Conservation (phyloP, 2,113 vertebrate species). For the Scomber colias region DNA sequence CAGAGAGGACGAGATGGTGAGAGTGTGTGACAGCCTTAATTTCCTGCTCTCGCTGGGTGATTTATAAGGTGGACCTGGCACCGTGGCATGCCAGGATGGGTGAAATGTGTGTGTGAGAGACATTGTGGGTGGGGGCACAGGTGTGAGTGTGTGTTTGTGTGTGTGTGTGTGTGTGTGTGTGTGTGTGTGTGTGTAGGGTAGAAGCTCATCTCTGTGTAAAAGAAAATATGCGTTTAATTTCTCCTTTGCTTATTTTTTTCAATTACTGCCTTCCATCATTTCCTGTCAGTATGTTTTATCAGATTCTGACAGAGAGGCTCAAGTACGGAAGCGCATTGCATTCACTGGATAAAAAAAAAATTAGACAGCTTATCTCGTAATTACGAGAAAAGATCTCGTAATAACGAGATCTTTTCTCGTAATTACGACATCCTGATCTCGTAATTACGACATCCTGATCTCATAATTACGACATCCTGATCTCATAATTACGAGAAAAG, state of each 20-base stretch:
- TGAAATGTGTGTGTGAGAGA: conserved; percentile 15
- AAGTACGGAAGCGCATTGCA: too few relatives aligned
- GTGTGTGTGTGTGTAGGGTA: background rate
- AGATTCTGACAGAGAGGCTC: background rate
- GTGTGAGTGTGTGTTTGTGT: conserved; percentile 29
- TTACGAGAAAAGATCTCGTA: too few relatives aligned
- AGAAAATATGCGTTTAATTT: background rate
- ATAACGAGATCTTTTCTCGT: too few relatives aligned
- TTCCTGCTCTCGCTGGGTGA: conserved; percentile 73
- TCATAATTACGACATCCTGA: too few relatives aligned
- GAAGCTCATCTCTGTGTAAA: background rate
- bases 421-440: too few relatives aligned
- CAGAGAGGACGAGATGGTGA: conserved; percentile 26
- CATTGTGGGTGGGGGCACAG: conserved; percentile 17
- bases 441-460: too few relatives aligned
- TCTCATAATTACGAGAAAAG: too few relatives aligned
- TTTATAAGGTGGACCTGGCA: conserved; percentile 65
- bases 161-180: conserved; percentile 20
- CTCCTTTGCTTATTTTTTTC: background rate
- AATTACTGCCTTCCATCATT: background rate
- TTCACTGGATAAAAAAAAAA: too few relatives aligned
- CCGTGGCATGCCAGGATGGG: conserved; percentile 39
- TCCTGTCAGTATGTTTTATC: background rate
- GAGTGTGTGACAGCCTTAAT: conserved; percentile 74
- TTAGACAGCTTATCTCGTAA: too few relatives aligned